Conservation (phyloP, 2,888 invertebrate species). For the Apeira syringaria region DNA sequence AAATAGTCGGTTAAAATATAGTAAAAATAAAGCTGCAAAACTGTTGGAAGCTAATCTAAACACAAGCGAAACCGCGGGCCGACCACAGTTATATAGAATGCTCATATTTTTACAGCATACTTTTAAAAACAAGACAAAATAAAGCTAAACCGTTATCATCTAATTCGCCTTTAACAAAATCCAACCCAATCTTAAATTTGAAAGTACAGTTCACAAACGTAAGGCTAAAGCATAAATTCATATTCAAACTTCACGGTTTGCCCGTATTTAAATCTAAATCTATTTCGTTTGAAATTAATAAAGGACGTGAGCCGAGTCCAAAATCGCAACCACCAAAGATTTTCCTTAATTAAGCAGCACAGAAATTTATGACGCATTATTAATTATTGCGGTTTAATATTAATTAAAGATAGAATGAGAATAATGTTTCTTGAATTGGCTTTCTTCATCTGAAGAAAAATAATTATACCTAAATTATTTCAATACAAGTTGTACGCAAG, state of each 20-base stretch:
- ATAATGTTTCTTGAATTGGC: conserved; percentile 31
- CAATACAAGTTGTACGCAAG: conserved; percentile 29
- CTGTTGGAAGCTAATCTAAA: no score
- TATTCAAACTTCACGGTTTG: conserved; percentile 44
- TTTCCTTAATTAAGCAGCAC: conserved; percentile 47
- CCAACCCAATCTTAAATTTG: not conserved
- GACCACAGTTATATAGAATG: no score
- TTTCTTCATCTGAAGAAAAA: conserved; percentile 39
- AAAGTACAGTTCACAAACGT: conserved; percentile 18
- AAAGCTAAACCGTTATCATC: no score
- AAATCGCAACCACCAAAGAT: conserved; percentile 41
- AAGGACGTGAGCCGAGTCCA: conserved; percentile 50
- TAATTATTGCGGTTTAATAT: conserved; percentile 60
- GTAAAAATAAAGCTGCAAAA: no score
- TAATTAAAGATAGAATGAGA: conserved; percentile 26
- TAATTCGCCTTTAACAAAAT: no score
- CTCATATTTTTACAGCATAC: no score
- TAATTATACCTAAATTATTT: conserved; percentile 40
- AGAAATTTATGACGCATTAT: conserved; percentile 56
- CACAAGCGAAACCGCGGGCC: no score
- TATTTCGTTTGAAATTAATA: conserved; percentile 62
- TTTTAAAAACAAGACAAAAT: no score
- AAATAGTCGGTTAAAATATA: no score
- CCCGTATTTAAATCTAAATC: conserved; percentile 61
- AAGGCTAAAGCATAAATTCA: conserved; percentile 27